Evolutionary conservation across 1,140 invertebrate genomes (phyloP).

Genomic region (Achatina immaculata): DNA sequence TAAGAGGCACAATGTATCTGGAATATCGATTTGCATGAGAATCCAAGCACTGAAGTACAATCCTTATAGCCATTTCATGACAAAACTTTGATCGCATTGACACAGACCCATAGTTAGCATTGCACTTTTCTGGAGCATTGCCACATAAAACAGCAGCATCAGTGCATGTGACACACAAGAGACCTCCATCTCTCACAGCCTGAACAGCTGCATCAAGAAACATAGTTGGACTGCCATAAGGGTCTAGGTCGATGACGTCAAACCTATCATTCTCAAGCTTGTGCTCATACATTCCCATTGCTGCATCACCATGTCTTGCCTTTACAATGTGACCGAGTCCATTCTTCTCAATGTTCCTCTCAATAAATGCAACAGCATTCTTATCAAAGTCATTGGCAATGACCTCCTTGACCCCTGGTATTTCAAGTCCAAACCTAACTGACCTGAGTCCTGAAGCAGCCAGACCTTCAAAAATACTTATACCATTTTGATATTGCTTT

Average conservation of each 20-base stretch:
- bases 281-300: constrained; percentile 76
- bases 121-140: constrained; percentile 94
- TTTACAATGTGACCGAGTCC: constrained; percentile 81
- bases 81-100: constrained; percentile 89
- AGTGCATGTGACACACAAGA: constrained; percentile 95
- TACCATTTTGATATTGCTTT: constrained; percentile 50
- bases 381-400: constrained; percentile 95
- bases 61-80: constrained; percentile 96
- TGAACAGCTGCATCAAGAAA: constrained; percentile 94
- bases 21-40: constrained; percentile 92
- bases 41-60: constrained; percentile 91
- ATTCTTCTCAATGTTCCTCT: constrained; percentile 86
- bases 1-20: constrained; percentile 89
- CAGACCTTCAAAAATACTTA: constrained; percentile 88
- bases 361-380: constrained; percentile 88
- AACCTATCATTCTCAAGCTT: constrained; percentile 79
- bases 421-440: constrained; percentile 95
- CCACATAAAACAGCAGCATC: constrained; percentile 98
- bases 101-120: constrained; percentile 93
- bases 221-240: constrained; percentile 93
- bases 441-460: constrained; percentile 95
- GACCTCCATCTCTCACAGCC: constrained; percentile 70
- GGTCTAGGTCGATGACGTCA: constrained; percentile 95
- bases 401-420: constrained; percentile 84
- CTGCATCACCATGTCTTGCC: constrained; percentile 71